phyloP scores from a whole-genome alignment of 35 echinoderm and acorn worm genomes.

The Hemicentrotus pulcherrimus region DNA sequence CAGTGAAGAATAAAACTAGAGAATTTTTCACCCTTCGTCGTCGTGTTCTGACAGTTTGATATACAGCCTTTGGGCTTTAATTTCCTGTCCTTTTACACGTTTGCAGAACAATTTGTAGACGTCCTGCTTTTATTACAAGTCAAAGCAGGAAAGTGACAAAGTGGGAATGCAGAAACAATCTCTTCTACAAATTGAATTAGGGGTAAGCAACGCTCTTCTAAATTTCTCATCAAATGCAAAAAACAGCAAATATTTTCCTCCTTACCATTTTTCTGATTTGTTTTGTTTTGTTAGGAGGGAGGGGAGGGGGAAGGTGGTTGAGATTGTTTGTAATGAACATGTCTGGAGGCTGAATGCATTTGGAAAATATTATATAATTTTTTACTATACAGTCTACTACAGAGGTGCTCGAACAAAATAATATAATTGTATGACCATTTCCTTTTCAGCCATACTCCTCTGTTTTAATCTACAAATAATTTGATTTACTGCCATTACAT shows the following conservation, averaged over 20 bases:
- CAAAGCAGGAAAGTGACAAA: neutral
- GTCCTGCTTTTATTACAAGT: constrained; percentile 12
- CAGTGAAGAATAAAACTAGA: neutral
- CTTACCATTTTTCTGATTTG: neutral
- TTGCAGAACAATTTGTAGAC: neutral
- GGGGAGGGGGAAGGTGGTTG: neutral
- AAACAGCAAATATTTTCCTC: neutral
- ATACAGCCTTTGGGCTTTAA: constrained; percentile 10
- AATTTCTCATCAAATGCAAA: neutral
- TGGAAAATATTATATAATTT: neutral
- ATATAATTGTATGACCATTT: neutral
- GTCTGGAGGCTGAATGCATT: neutral
- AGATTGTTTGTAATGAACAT: neutral
- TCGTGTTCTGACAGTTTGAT: neutral
- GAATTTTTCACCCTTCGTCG: neutral
- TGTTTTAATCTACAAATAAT: neutral
- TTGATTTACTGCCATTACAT: neutral
- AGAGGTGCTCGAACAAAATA: neutral
- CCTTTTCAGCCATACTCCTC: neutral
- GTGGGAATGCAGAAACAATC: neutral
- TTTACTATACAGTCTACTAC: neutral
- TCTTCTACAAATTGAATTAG: neutral
- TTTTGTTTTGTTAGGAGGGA: neutral
- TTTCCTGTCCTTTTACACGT: constrained; percentile 2
- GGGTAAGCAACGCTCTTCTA: neutral